Base-by-base conservation (phyloP, 2,888 invertebrate genomes). In the Hetaerina titia region DNA sequence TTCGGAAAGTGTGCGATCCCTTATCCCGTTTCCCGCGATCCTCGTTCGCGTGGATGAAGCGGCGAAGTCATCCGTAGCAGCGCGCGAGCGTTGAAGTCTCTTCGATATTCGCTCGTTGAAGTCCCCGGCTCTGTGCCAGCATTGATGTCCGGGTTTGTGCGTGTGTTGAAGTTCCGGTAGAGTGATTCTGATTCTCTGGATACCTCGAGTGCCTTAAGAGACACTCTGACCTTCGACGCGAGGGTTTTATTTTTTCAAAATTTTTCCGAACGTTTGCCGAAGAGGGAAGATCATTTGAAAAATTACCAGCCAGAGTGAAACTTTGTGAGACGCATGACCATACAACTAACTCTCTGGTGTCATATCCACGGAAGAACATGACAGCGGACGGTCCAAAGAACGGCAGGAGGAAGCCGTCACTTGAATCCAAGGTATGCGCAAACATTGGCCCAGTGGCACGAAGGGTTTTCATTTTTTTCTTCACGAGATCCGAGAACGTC, bases 391-490 rank as follows among this genome's bases (percentile, higher is more conserved):
- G 45, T 64, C 92, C 92, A 11, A 92, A 92, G 69, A 69, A 56
- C 15, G 92, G 92, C 56, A 63, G 92, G 69, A 92, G 92, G 92
- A 92, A 92, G 92, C 69, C 92, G 69, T 92, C 92, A 11, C 69
- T 92, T n/a, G 92, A 92, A 92, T 92, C 92, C 15, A 92, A 92
- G 92, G 92, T 92, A 92, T 56, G 92, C 2, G n/a, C n/a, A n/a
- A 69, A n/a, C 9, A 22, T 90, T 63, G 25, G 25, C 19, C 90
- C 17, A 56, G 45, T 22, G 45, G 8, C 19, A 22, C 19, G 22
- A 9, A 22, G 31, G 57, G 5, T 11, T 31, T 19, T 13, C 17
- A 56, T 56, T 45, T 25, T 19, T 89, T 89, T 56, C 19, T 22
- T 13, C n/a, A 63, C 90, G 63, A 60, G 17, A 57, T 31, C 45